Conservation (phyloP, 1,140 invertebrate species). For the Drosophila virilis region DNA sequence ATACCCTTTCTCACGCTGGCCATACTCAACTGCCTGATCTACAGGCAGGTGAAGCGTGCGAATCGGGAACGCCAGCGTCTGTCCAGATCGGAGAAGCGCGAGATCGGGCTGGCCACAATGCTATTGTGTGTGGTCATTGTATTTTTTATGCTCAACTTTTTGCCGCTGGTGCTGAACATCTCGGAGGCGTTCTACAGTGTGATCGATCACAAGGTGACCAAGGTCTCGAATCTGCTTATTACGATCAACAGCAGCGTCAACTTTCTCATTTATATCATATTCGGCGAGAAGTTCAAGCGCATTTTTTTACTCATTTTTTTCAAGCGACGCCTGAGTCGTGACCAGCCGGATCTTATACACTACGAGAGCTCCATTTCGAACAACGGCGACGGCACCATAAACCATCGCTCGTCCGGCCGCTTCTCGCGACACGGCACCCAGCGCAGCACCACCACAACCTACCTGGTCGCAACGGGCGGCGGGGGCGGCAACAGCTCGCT, state of each 20-base stretch:
- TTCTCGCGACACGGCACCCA: slow-evolving; percentile 87
- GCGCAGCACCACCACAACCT: slow-evolving; percentile 84
- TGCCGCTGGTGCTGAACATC: slow-evolving; percentile 95
- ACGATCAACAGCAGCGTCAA: slow-evolving; percentile 98
- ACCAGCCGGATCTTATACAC: slow-evolving; percentile 90
- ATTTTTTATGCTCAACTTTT: slow-evolving; percentile 96
- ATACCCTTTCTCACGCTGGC: slow-evolving; percentile 94
- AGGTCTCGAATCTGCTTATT: slow-evolving; percentile 95
- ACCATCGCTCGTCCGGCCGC: slow-evolving; percentile 88
- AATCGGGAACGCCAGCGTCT: slow-evolving; percentile 92
- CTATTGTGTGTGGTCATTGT: slow-evolving; percentile 96
- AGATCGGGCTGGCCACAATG: slow-evolving; percentile 97
- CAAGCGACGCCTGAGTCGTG: slow-evolving; percentile 86
- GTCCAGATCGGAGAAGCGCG: slow-evolving; percentile 91
- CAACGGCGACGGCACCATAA: slow-evolving; percentile 87
- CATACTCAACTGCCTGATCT: slow-evolving; percentile 95
- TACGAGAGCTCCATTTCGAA: slow-evolving; percentile 93
- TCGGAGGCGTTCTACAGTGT: slow-evolving; percentile 91
- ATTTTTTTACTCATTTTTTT: slow-evolving; percentile 95
- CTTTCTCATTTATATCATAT: slow-evolving; percentile 98
- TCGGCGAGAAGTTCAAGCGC: slow-evolving; percentile 97
- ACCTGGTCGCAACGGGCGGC: slow-evolving; percentile 67
- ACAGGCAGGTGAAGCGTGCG: slow-evolving; percentile 92
- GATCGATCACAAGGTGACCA: slow-evolving; percentile 91
- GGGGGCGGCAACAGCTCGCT: slow-evolving; percentile 78